These are phyloP conservation scores for Hydropsyche tenuis DNA, from an alignment of 1,140 invertebrate species.

Conservation along the genomic window DNA sequence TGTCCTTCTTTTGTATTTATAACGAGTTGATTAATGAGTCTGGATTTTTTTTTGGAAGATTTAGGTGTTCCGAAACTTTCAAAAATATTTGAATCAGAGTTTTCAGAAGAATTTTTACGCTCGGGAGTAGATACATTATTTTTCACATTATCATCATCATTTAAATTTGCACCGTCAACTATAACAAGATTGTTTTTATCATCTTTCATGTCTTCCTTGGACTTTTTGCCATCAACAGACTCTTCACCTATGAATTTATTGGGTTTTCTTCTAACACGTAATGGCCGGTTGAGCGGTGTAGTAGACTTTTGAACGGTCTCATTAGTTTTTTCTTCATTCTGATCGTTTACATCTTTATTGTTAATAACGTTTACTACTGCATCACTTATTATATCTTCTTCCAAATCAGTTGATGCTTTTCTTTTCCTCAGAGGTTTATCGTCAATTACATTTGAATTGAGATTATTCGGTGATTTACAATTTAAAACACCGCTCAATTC, in stretches of 20 bases:
- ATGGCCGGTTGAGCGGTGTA: conserved; percentile 51
- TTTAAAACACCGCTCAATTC: too few species aligned
- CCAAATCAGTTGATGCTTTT: background rate
- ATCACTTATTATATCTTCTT: background rate
- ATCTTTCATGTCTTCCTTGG: background rate
- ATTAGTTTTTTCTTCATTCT: background rate
- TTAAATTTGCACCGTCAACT: too few species aligned
- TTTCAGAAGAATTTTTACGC: conserved; percentile 9
- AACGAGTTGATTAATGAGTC: conserved; percentile 57
- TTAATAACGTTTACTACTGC: background rate
- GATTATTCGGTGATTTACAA: too few species aligned
- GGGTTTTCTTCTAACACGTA: conserved; percentile 58
- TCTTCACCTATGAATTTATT: conserved; percentile 58
- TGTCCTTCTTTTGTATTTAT: conserved; percentile 62
- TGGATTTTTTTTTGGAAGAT: conserved; percentile 53
- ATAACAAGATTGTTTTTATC: too few species aligned
- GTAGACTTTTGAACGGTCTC: background rate
- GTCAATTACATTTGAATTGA: background rate
- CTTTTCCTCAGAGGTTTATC: background rate
- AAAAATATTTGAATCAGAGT: conserved; percentile 4
- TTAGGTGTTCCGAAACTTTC: conserved; percentile 6
- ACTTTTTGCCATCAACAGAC: background rate
- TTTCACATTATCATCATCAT: too few species aligned
- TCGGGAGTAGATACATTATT: conserved; percentile 37
- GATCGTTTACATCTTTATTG: background rate